Evolutionary conservation across 2,113 vertebrate species (phyloP).

Genomic region (Callithrix jacchus): DNA sequence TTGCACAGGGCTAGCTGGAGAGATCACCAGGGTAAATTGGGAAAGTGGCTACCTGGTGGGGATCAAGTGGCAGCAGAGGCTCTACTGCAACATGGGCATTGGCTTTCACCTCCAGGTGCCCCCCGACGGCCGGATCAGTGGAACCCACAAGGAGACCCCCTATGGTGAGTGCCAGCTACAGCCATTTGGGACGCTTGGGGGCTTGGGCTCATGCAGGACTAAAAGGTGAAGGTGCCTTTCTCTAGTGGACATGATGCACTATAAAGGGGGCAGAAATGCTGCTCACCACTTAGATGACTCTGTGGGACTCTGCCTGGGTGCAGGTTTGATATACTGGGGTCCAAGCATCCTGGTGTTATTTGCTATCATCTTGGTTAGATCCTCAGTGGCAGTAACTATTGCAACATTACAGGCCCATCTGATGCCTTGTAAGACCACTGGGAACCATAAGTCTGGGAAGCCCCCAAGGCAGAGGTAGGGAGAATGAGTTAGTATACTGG

Average conservation of each 20-base stretch:
- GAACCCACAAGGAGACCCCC: constrained; percentile 94
- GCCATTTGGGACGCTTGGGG: not conserved
- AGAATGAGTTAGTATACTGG: constrained; percentile 83
- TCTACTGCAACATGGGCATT: constrained; percentile 99
- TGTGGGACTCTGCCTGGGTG: not conserved
- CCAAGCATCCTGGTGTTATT: not conserved
- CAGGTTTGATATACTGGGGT: not conserved
- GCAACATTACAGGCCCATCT: constrained; percentile 56
- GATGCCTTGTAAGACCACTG: constrained; percentile 77
- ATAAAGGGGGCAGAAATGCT: not conserved
- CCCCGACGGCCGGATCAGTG: constrained; percentile 93
- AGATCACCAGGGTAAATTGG: constrained; percentile 92
- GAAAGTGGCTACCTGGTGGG: constrained; percentile 97
- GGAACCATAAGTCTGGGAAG: constrained; percentile 81
- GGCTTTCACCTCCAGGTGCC: constrained; percentile 98
- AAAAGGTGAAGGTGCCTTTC: not conserved
- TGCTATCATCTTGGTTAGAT: not conserved
- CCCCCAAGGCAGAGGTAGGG: not conserved
- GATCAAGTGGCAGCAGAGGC: constrained; percentile 95
- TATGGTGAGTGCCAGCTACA: constrained; percentile 92
- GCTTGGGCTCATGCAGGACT: not conserved
- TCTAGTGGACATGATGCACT: not conserved
- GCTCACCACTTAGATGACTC: not conserved
- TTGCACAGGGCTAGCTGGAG: constrained; percentile 91
- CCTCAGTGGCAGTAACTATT: not conserved